Evolutionary conservation across 2,113 vertebrate genomes (phyloP), one percentile per base, ranked within the genome.

Genomic region (Lagopus muta): DNA sequence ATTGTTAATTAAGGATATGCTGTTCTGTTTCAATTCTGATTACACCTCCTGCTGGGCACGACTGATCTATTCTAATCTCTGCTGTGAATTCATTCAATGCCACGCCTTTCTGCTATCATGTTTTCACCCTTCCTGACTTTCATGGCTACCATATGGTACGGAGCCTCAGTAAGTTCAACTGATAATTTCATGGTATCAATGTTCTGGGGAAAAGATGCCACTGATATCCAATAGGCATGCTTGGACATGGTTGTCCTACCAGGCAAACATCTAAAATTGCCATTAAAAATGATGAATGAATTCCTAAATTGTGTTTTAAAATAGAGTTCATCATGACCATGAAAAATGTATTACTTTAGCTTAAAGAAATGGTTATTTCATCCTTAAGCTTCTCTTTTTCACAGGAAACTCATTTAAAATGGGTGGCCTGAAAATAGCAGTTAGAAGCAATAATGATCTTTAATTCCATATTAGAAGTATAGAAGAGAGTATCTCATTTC

Each of bases 11-110:
- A 96, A 94, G 90, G 75, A 67, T 71, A 90, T 90, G 94, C 83
- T 93, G 88, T 92, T 91, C 77, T 97, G 69, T 90, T 93, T 75
- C 84, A 86, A 87, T 96, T 97, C 67, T 97, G 89, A 95, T 96
- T 92, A 90, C 60, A 92, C 70, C 89, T 94, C 74, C 91, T 96
- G 72, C 94, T 94, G 92, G 90, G 96, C 64, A 89, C 6, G 48
- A 92, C 91, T 85, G 86, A 74, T 85, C 77, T 91, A 13, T 91
- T 90, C 86, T 92, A 88, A 71, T 76, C 65, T 96, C 61, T 95
- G 71, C 82, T 80, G 82, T 93, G 48, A 86, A 84, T 92, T 86
- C 89, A 32, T 79, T 95, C 83, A 73, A 47, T 97, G 94, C 91
- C 86, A 93, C 1, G 61, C 48, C 69, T 95, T 91, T 90, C 93